These are phyloP conservation scores for Scortum barcoo DNA, from an alignment of 2,113 vertebrate genomes.

Conservation along the genomic window DNA sequence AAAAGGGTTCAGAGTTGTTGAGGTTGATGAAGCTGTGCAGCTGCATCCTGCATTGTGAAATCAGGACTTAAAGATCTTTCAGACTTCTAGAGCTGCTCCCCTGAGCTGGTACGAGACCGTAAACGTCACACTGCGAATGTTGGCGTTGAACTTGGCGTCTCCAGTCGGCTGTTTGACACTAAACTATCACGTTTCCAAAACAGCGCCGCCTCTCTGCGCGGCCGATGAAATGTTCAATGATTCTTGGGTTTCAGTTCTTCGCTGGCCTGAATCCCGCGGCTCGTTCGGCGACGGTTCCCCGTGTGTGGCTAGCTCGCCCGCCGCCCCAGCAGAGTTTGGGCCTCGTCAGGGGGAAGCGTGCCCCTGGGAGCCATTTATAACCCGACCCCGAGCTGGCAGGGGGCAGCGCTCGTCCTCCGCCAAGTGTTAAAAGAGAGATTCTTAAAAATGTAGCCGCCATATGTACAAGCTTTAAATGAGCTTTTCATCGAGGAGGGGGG, in stretches of 20 bases:
- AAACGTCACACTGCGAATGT: background rate
- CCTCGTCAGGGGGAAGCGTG: slow-evolving; percentile 64
- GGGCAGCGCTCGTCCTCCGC: slow-evolving; percentile 64
- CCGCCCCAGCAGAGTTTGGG: slow-evolving; percentile 46
- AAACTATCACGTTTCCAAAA: slow-evolving; percentile 79
- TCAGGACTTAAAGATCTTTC: background rate
- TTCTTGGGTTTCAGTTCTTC: slow-evolving; percentile 79
- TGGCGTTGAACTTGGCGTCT: slow-evolving; percentile 61
- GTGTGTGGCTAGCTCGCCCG: background rate
- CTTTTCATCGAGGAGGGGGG: slow-evolving; percentile 77
- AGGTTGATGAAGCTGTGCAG: background rate
- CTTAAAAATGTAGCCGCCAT: slow-evolving; percentile 77
- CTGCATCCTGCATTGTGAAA: background rate
- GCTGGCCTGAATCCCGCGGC: slow-evolving; percentile 31
- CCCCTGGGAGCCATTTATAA: slow-evolving; percentile 80
- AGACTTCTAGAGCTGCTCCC: background rate
- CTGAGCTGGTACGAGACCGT: background rate
- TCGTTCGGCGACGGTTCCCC: background rate
- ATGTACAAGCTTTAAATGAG: slow-evolving; percentile 72
- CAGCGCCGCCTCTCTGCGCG: slow-evolving; percentile 48
- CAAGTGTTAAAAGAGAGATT: slow-evolving; percentile 84
- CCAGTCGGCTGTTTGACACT: slow-evolving; percentile 62
- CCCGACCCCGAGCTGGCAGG: slow-evolving; percentile 55
- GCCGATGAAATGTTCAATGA: slow-evolving; percentile 76
- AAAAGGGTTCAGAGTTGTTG: too few species aligned